Evolutionary conservation across 2,113 vertebrate genomes (phyloP).

Genomic region (Agelaius phoeniceus): DNA sequence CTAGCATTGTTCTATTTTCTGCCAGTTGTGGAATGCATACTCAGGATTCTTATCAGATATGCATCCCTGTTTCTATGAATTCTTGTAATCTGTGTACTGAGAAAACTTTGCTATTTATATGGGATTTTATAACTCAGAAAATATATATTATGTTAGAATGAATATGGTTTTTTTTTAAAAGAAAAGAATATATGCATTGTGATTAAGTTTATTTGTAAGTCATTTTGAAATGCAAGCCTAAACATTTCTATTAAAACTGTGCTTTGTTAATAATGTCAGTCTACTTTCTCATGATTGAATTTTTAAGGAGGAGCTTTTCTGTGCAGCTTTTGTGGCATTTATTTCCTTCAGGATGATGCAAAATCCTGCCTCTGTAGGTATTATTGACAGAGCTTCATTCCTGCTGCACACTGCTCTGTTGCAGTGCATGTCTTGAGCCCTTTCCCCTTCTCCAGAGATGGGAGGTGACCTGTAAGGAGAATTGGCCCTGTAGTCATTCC

Average conservation of each 20-base stretch:
- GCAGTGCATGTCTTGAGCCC: neutral
- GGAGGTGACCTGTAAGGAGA: neutral
- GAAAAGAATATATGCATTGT: slow-evolving; percentile 10
- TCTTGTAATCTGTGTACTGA: neutral
- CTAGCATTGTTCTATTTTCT: neutral
- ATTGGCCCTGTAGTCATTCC: neutral
- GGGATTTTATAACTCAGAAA: slow-evolving; percentile 52
- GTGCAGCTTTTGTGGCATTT: neutral
- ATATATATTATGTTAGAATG: slow-evolving; percentile 25
- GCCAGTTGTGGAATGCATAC: neutral
- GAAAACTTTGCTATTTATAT: slow-evolving; percentile 46
- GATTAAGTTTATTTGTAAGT: slow-evolving; percentile 41
- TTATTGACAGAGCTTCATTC: neutral
- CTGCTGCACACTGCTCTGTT: neutral
- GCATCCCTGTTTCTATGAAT: neutral
- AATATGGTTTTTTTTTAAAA: neutral
- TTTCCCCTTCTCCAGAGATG: neutral
- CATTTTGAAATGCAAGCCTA: neutral
- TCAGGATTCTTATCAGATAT: slow-evolving; percentile 11
- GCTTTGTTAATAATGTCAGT: slow-evolving; percentile 14
- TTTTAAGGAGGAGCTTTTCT: neutral
- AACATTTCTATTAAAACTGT: slow-evolving; percentile 41
- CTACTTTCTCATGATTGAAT: neutral
- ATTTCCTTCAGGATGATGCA: neutral
- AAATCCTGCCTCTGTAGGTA: neutral